These are phyloP conservation scores for Thaumetopoea pityocampa DNA, from an alignment of 1,140 invertebrate species.

Conservation along the genomic window DNA sequence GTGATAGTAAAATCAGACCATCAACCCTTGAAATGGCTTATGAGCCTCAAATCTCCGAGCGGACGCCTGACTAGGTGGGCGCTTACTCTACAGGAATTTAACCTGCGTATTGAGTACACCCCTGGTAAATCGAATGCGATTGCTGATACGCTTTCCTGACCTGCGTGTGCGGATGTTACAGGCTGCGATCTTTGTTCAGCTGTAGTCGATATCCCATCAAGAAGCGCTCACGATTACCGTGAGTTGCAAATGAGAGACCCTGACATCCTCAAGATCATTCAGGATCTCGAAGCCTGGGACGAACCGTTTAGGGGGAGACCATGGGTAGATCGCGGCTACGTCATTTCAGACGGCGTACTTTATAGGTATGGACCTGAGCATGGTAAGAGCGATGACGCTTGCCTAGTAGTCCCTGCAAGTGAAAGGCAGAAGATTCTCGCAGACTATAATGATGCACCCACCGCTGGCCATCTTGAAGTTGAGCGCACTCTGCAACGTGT, in stretches of 20 bases:
- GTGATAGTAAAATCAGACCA: slow-evolving; percentile 54
- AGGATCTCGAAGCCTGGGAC: slow-evolving; percentile 21
- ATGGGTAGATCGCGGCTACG: slow-evolving; percentile 14
- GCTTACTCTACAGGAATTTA: slow-evolving; percentile 56
- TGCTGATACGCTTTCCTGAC: slow-evolving; percentile 37
- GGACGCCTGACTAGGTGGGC: slow-evolving; percentile 67
- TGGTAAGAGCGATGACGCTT: slow-evolving; percentile 35
- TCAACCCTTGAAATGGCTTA: slow-evolving; percentile 69
- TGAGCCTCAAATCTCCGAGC: slow-evolving; percentile 54
- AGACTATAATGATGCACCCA: slow-evolving; percentile 10
- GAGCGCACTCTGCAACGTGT: slow-evolving; percentile 1
- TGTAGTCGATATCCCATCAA: slow-evolving; percentile 16
- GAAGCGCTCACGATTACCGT: slow-evolving; percentile 12
- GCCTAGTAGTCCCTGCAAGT: no score
- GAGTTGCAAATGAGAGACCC: slow-evolving; percentile 26
- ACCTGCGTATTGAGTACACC: slow-evolving; percentile 37
- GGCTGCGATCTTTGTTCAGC: slow-evolving; percentile 13
- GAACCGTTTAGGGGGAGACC: slow-evolving; percentile 17
- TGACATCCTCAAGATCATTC: slow-evolving; percentile 29
- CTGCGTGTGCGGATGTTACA: slow-evolving; percentile 9
- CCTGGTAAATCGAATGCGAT: slow-evolving; percentile 36
- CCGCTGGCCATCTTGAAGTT: background rate
- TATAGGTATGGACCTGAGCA: slow-evolving; percentile 9
- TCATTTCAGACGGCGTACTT: slow-evolving; percentile 11
- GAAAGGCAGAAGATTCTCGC: slow-evolving; percentile 28